These are phyloP conservation scores for Lottia gigantea DNA, from an alignment of 2,888 invertebrate genomes.

Conservation along the genomic window DNA sequence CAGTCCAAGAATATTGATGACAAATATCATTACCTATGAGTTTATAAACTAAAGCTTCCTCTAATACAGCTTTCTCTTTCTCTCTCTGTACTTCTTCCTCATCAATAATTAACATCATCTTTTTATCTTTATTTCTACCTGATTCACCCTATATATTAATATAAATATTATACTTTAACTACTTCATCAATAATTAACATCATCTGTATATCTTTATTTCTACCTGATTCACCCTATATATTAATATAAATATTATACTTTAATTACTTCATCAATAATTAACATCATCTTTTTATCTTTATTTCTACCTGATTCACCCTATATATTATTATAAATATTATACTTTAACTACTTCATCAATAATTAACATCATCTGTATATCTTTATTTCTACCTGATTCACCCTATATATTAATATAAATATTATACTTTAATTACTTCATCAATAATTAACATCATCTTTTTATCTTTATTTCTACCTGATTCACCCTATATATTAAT, in stretches of 20 bases:
- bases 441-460: conserved; percentile 45
- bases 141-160: not conserved
- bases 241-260: not conserved
- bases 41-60: conserved; percentile 48
- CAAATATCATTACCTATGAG: conserved; percentile 43
- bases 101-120: conserved; percentile 46
- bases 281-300: conserved; percentile 44
- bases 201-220: conserved; percentile 39
- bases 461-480: conserved; percentile 33
- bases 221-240: not conserved
- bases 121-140: conserved; percentile 32
- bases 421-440: conserved; percentile 31
- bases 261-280: conserved; percentile 44
- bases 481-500: not conserved
- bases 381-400: conserved; percentile 22
- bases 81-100: conserved; percentile 48
- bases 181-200: conserved; percentile 46
- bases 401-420: not conserved
- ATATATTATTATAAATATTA: not conserved
- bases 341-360: conserved; percentile 39
- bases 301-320: not conserved
- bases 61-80: conserved; percentile 41
- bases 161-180: conserved; percentile 17
- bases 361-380: conserved; percentile 45
- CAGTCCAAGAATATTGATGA: too few relatives aligned